Base-by-base conservation (phyloP, 2,888 invertebrate genomes). In the Hecatera dysodea region DNA sequence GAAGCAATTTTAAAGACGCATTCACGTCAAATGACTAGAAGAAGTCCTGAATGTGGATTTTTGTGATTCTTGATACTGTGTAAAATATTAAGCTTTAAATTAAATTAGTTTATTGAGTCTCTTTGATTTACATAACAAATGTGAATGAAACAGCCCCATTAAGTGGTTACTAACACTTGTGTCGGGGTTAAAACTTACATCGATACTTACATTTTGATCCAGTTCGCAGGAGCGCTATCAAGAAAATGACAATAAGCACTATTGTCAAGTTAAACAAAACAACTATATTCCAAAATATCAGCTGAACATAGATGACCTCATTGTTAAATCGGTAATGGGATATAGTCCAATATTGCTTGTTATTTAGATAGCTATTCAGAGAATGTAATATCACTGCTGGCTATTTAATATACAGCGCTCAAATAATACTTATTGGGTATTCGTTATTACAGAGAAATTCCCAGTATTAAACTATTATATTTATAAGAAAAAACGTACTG, bases 361-460 rank as follows among this genome's bases (percentile, higher is more conserved):
- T 75, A 75, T 61, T 48, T 36, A 44, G 7, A 48, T 15, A 56
- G 17, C 17, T 24, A 22, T 36, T 56, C 19, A 19, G 5, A 19
- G 42, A 59, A 70, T 62, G 33, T 63, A 57, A 76, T 68, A 53
- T 69, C 11, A 53, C 9, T 62, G 56, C 17, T 17, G 44, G 29
- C 9, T 62, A 57, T 74, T 69, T 27, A 59, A 57, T 68, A 57
- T 52, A 61, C 42, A n/a, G 27, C 7, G 19, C 11, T 29, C 19
- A 50, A 60, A 73, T 75, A 75, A 29, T n/a, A 11, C 17, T 11
- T 29, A 60, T 75, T 27, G n/a, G 15, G 33, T 33, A 39, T 67
- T 53, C 24, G 5, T 42, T 39, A 22, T 27, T 24, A 19, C 9
- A n/a, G 0, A 53, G n/a, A 66, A 46, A 60, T 11, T 11, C 8